Base-by-base conservation (phyloP, 2,113 vertebrate species). In the Glareola pratincola region DNA sequence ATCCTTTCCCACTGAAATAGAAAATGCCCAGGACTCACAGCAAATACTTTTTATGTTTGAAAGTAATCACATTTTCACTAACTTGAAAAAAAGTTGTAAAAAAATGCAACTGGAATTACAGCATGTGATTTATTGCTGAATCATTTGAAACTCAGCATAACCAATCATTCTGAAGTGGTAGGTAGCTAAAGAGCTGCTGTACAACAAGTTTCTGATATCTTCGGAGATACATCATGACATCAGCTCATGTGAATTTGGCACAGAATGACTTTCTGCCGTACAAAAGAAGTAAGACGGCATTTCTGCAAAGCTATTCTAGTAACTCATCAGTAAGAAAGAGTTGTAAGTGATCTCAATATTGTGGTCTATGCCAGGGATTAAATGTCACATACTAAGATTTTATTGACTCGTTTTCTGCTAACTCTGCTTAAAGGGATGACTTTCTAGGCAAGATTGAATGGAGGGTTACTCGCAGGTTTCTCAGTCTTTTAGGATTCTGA, bases 311-410 rank as follows among this genome's bases (percentile, higher is more conserved):
- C 57, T 81, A 15, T 82, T 83, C 74, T 86, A 85, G 53, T 68
- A 95, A 88, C 69, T 82, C 39, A 57, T 88, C 45, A 74, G 57
- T 50, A 85, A 79, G 39, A 74, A 96, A 85, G 29, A 45, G 22
- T 19, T 83, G 19, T 72, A 94, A 90, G 66, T 83, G 62, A 79
- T 83, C 53, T 93, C 62, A 79, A 45, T 83, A 85, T 26, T 73
- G 56, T 45, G 43, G 64, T 90, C 74, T 84, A 47, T 47, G 24
- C 24, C 63, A 92, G 76, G 75, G 91, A 96, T 95, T 94, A 96
- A 91, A 94, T 96, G 84, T 91, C 89, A 90, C 43, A 67, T 68
- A 72, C 36, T 82, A 90, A 85, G 69, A 83, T 85, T 96, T 94
- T 96, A 94, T 96, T 93, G 87, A 93, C 85, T 69, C 9, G 0